These are phyloP conservation scores for Galaxias olidus DNA, from an alignment of 2,797 vertebrate genomes.

Conservation along the genomic window DNA sequence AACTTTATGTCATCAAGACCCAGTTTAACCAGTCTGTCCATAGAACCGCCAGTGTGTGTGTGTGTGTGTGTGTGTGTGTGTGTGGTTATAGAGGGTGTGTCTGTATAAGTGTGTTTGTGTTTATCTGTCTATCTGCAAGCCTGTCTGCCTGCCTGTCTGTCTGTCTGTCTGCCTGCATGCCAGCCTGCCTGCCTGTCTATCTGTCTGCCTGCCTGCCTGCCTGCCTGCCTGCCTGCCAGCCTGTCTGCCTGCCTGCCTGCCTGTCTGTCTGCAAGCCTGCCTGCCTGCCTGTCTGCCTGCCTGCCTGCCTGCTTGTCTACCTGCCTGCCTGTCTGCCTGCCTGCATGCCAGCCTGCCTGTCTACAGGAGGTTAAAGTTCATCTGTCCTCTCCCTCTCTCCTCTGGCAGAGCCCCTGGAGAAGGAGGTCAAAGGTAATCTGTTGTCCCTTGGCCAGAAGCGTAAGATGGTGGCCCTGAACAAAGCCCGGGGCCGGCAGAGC, in stretches of 20 bases:
- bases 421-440: no score
- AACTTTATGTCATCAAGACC: no score
- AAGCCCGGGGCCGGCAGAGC: conserved; percentile 82
- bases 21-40: no score
- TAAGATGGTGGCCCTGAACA: conserved; percentile 86
- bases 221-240: not conserved
- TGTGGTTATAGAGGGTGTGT: not conserved
- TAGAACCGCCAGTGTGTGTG: no score
- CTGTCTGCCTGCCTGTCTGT: not conserved
- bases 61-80: not conserved
- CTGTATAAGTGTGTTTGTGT: not conserved
- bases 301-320: not conserved
- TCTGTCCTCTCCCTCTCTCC: not conserved
- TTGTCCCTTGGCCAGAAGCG: conserved; percentile 70
- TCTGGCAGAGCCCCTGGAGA: no score
- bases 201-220: not conserved
- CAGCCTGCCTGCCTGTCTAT: not conserved
- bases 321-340: not conserved
- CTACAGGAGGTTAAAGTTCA: not conserved
- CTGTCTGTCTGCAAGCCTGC: not conserved
- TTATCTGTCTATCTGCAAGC: not conserved
- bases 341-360: not conserved
- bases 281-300: not conserved
- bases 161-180: not conserved
- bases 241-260: not conserved